Evolutionary conservation across 2,888 invertebrate genomes (phyloP), one percentile per base, ranked within the genome.

Genomic region (Cylloceria caligata): DNA sequence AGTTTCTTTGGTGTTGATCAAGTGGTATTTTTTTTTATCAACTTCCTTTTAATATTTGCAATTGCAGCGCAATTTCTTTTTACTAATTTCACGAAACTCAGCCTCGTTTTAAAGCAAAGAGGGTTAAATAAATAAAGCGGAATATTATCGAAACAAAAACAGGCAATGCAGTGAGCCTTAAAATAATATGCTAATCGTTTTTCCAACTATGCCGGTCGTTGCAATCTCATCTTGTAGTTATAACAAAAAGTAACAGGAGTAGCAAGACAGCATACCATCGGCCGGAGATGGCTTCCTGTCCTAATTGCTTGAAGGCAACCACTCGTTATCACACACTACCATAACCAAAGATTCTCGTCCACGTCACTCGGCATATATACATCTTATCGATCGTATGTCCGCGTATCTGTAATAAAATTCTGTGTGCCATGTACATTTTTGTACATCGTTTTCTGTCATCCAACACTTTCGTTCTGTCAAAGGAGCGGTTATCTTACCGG

Each of bases 221-320:
- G 65, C 42, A 69, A 79, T 69, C 74, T 69, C 45, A 64, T 71
- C 57, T 71, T n/a, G 11, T 4, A 62, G 45, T 19, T 80, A 75
- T 80, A 74, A 62, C 34, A 64, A 62, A 65, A 67, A 78, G 65
- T n/a, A 68, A 52, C 69, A 80, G 67, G 52, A 80, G 36, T 55
- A 55, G n/a, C 45, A 75, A n/a, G n/a, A 69, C 65, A 80, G 71
- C 80, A 45, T 80, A 75, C 75, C 69, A 80, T 80, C 75, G 75
- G 30, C 65, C 45, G 7, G 83, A 85, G 87, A 88, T 87, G 84
- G 86, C 84, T 86, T 86, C 85, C 83, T 82, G 85, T 80, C 85
- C 86, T 87, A 87, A 88, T 89, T 87, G 86, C 85, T 86, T 81
- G 84, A 75, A 80, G 80, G 81, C 84, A 86, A 85, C 77, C 81